Evolutionary conservation across 2,797 vertebrate species (phyloP).

Genomic region (Tragelaphus eurycerus): DNA sequence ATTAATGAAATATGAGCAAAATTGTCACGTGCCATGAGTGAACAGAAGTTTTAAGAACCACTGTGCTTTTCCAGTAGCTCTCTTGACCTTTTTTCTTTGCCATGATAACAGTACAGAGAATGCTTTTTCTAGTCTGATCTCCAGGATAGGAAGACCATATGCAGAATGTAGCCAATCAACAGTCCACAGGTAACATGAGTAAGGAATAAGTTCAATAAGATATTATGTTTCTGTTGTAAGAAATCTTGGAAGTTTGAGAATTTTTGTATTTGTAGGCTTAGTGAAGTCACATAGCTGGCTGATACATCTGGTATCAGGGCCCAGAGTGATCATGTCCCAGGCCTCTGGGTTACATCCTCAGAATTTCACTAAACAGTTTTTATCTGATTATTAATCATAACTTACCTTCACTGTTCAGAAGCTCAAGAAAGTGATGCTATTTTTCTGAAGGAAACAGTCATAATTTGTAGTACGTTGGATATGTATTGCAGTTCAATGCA

Average conservation of each 20-base stretch:
- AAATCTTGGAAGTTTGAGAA: background rate
- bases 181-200: background rate
- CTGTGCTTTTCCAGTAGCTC: background rate
- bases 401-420: background rate
- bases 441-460: background rate
- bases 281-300: background rate
- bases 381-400: background rate
- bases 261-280: background rate
- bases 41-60: background rate
- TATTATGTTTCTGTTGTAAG: background rate
- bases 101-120: background rate
- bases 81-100: background rate
- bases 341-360: background rate
- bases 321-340: background rate
- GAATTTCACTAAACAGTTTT: background rate
- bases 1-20: background rate
- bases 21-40: background rate
- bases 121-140: background rate
- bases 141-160: background rate
- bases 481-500: background rate
- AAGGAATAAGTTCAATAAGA: background rate
- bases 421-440: background rate
- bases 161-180: background rate
- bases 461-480: background rate
- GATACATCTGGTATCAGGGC: background rate